Conservation (phyloP, 2,113 vertebrate species). For the Dascyllus trimaculatus region DNA sequence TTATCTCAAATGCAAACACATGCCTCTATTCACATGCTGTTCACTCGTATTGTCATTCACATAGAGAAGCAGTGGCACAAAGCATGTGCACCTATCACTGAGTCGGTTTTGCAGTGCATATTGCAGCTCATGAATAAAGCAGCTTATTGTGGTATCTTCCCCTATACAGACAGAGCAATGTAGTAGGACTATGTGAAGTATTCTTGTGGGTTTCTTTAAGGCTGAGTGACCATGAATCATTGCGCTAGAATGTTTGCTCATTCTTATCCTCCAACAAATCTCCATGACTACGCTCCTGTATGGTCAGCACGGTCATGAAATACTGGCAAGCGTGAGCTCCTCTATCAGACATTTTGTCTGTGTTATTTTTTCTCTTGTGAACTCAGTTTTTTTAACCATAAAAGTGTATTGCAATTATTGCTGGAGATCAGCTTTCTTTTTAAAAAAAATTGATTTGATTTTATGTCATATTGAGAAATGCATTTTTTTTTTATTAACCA, state of each 20-base stretch:
- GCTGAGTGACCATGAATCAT: constrained; percentile 59
- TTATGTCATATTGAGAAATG: background rate
- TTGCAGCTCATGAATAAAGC: constrained; percentile 25
- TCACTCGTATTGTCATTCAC: constrained; percentile 8
- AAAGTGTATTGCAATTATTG: background rate
- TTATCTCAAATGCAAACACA: constrained; percentile 28
- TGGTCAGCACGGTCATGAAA: constrained; percentile 36
- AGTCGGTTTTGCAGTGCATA: background rate
- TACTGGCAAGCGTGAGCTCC: constrained; percentile 6
- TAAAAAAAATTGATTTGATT: background rate
- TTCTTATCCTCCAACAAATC: constrained; percentile 50
- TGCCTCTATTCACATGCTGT: background rate
- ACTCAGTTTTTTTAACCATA: background rate
- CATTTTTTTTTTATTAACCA: too few species aligned
- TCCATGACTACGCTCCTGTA: constrained; percentile 48
- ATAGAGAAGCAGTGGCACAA: background rate
- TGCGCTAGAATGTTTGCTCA: constrained; percentile 66
- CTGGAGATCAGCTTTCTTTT: background rate
- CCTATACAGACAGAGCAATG: constrained; percentile 48
- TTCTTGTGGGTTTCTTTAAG: constrained; percentile 63
- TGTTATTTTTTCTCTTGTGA: background rate
- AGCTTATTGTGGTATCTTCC: constrained; percentile 22
- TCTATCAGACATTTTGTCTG: constrained; percentile 7
- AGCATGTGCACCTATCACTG: background rate
- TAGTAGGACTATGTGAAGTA: constrained; percentile 60